Evolutionary conservation across 1,140 invertebrate species (phyloP).

Genomic region (Ceratitis capitata): DNA sequence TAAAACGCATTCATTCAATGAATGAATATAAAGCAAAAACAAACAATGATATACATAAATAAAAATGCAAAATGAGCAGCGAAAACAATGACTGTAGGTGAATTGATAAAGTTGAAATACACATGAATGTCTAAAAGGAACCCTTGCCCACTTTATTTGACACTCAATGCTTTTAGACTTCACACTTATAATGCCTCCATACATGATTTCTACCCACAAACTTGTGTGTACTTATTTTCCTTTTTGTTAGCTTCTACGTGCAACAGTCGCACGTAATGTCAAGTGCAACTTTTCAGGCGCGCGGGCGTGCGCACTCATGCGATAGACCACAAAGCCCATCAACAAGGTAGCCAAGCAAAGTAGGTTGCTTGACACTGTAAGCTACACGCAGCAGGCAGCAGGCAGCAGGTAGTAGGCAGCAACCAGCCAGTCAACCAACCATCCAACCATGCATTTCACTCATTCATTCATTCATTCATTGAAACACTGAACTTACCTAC

Average conservation of each 20-base stretch:
- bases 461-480: conserved; percentile 1
- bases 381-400: too few species aligned
- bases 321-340: background rate
- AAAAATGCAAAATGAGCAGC: background rate
- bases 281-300: conserved; percentile 23
- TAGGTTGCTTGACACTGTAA: background rate
- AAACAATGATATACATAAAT: background rate
- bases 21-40: background rate
- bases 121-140: background rate
- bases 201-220: background rate
- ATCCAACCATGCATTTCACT: background rate
- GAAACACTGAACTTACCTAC: background rate
- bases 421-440: background rate
- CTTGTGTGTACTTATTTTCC: background rate
- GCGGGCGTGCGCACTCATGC: background rate
- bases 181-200: background rate
- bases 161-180: background rate
- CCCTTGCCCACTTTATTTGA: background rate
- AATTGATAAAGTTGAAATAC: background rate
- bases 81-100: background rate
- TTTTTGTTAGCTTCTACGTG: background rate
- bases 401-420: background rate
- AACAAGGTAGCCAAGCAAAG: background rate
- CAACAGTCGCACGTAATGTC: conserved; percentile 34
- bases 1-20: background rate